Conservation (phyloP, 2,113 vertebrate genomes). For the Tetrax tetrax region DNA sequence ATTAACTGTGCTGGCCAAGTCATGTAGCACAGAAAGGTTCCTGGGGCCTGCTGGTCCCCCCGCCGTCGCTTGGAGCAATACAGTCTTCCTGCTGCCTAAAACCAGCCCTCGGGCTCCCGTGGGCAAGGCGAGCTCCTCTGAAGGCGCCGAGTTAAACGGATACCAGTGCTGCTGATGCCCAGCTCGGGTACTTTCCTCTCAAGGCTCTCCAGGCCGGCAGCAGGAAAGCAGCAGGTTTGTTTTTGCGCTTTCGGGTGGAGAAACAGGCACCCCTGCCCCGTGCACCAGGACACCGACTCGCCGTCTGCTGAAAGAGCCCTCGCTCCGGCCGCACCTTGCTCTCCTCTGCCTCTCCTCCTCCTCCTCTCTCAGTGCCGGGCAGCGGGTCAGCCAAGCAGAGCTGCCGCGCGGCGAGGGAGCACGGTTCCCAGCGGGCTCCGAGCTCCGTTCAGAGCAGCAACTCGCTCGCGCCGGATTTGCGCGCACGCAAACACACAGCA, state of each 20-base stretch:
- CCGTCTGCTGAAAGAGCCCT: not conserved
- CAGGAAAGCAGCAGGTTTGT: not conserved
- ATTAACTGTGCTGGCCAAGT: not conserved
- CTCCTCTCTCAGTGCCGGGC: not conserved
- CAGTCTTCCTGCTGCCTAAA: not conserved
- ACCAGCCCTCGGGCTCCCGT: not conserved
- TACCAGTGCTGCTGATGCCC: not conserved
- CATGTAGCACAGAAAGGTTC: not conserved
- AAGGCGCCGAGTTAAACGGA: not conserved
- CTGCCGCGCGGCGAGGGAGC: not conserved
- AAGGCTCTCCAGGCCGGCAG: not conserved
- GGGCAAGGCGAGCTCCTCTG: accelerated
- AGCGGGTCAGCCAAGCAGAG: not conserved
- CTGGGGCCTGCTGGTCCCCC: not conserved
- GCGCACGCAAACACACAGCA: not conserved
- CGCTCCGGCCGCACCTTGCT: not conserved
- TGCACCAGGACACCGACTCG: not conserved
- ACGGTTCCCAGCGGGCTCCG: not conserved
- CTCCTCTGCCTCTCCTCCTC: not conserved
- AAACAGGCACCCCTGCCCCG: not conserved
- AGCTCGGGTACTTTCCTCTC: not conserved
- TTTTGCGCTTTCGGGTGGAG: not conserved
- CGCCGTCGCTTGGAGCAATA: not conserved
- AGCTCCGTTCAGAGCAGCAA: not conserved
- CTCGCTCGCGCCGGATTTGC: accelerated